Percentiles rank a stretch among this genome's conserved stretches.
These are phyloP conservation scores for Protophormia terraenovae DNA, from an alignment of 2,888 invertebrate species.

Conservation along the genomic window DNA sequence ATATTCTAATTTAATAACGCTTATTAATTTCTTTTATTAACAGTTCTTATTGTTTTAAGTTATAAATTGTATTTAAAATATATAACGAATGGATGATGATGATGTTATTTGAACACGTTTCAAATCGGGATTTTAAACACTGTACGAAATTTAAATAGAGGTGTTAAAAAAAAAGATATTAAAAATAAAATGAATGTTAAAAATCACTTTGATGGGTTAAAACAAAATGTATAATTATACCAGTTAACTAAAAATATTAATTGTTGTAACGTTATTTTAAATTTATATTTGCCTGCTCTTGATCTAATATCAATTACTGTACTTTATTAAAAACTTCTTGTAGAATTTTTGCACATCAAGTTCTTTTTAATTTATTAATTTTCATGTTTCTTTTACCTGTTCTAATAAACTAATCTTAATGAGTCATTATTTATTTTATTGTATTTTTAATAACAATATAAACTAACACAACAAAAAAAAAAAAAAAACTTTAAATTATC, in stretches of 20 bases:
- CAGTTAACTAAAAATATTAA: no score
- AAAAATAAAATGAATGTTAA: no score
- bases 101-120: neutral
- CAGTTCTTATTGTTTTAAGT: neutral
- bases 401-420: neutral
- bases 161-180: no score
- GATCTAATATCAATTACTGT: neutral
- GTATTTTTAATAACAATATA: neutral
- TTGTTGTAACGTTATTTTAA: no score
- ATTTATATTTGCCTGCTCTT: neutral
- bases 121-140: neutral
- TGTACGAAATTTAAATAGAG: neutral
- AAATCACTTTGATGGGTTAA: no score
- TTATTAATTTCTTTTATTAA: conserved; percentile 3
- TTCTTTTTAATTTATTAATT: neutral
- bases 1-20: conserved; percentile 16
- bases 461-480: neutral
- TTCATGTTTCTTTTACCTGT: no score
- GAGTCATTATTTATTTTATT: neutral
- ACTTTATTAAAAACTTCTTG: neutral
- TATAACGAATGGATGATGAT: neutral
- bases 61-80: neutral
- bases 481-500: neutral
- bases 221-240: no score
- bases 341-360: no score